A percentile compares a stretch with the other conserved stretches of the same genome.
Evolutionary conservation across 35 echinoderm and acorn worm species (phyloP).

Genomic region (Heliocidaris tuberculata): DNA sequence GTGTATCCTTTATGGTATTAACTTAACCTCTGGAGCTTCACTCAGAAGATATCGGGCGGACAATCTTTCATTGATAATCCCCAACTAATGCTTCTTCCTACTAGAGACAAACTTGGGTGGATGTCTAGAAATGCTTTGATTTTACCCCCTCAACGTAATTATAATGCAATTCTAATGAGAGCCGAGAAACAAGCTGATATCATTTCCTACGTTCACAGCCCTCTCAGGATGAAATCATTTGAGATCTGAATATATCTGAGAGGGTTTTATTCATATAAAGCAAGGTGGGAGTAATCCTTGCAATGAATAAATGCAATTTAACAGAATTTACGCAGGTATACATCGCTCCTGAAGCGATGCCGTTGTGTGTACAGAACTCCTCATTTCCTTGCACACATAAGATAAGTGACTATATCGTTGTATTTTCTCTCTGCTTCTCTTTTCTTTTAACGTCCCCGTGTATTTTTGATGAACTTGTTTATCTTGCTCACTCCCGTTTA

Average conservation of each 20-base stretch:
- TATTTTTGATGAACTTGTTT: not conserved
- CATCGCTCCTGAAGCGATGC: not conserved
- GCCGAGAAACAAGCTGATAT: not conserved
- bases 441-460: not conserved
- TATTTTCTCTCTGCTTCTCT: not conserved
- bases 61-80: not conserved
- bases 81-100: not conserved
- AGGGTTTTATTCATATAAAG: not conserved
- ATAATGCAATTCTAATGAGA: not conserved
- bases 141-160: not conserved
- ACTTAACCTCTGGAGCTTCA: not conserved
- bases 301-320: constrained; percentile 39
- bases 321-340: not conserved
- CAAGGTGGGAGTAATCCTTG: constrained; percentile 21
- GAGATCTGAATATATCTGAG: not conserved
- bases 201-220: not conserved
- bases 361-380: not conserved
- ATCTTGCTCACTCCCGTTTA: not conserved
- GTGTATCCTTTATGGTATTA: not conserved
- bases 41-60: not conserved
- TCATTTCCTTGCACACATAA: not conserved
- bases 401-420: not conserved
- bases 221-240: not conserved
- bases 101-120: not conserved
- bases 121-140: not conserved